Evolutionary conservation across 2,113 vertebrate species (phyloP).

Genomic region (Astur gentilis): DNA sequence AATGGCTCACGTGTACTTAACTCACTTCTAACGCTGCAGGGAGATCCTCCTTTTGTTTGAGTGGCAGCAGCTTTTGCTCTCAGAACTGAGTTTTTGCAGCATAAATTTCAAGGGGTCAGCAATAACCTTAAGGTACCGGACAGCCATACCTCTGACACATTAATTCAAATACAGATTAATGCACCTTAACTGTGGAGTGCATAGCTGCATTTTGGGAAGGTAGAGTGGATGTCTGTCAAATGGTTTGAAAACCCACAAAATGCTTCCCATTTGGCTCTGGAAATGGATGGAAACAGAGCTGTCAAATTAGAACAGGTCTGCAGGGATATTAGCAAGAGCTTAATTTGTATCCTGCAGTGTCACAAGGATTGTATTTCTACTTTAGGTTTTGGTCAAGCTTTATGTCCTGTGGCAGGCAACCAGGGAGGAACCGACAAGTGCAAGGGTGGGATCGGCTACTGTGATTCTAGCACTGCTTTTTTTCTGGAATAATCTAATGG

Average conservation of each 20-base stretch:
- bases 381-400: background rate
- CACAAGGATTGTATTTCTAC: background rate
- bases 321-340: background rate
- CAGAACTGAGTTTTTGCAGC: background rate
- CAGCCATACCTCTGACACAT: background rate
- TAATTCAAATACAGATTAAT: background rate
- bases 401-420: background rate
- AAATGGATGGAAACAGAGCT: background rate
- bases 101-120: background rate
- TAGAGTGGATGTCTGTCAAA: background rate
- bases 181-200: background rate
- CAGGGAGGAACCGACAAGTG: accelerated
- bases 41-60: background rate
- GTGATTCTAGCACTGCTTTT: background rate
- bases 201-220: background rate
- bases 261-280: background rate
- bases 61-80: background rate
- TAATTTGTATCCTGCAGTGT: background rate
- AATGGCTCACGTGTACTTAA: background rate
- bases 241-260: background rate
- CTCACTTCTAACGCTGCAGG: background rate
- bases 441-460: background rate
- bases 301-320: background rate
- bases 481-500: slow-evolving; percentile 18
- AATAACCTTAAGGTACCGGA: background rate